These are phyloP conservation scores for Cremastobaeus sp. DNA, from an alignment of 2,888 invertebrate genomes.

Conservation along the genomic window DNA sequence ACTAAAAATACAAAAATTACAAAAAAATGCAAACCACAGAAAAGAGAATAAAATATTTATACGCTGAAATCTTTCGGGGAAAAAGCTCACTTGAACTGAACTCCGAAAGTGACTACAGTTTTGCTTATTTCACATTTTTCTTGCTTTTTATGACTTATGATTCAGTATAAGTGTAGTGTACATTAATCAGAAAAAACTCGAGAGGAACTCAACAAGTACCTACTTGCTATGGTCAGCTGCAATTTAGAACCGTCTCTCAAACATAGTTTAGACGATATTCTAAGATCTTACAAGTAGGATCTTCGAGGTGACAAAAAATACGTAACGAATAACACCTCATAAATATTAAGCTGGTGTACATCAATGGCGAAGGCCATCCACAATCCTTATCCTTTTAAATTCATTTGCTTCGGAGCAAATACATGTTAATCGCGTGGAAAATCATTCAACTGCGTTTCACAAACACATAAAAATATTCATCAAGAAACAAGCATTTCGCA, in stretches of 20 bases:
- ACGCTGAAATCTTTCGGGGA: too few species aligned
- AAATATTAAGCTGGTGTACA: too few species aligned
- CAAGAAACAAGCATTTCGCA: not conserved
- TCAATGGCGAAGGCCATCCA: too few species aligned
- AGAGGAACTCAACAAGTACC: conserved; percentile 54
- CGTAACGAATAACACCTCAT: not conserved
- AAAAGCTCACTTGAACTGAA: too few species aligned
- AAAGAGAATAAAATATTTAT: not conserved
- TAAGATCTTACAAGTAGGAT: conserved; percentile 19
- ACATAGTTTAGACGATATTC: conserved; percentile 34
- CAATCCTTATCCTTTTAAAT: too few species aligned
- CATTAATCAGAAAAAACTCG: conserved; percentile 41
- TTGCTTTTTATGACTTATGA: conserved; percentile 37
- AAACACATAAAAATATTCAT: too few species aligned
- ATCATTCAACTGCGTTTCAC: too few species aligned
- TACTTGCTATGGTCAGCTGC: conserved; percentile 56
- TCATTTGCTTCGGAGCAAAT: too few species aligned
- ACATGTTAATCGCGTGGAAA: too few species aligned
- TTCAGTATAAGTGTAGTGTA: conserved; percentile 24
- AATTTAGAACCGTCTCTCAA: conserved; percentile 51
- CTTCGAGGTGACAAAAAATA: conserved; percentile 15
- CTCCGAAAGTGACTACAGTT: conserved; percentile 5
- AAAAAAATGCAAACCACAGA: too few species aligned
- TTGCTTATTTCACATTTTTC: conserved; percentile 20
- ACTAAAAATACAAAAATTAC: too few species aligned